Base-by-base conservation (phyloP, 2,113 vertebrate genomes). In the Oplegnathus fasciatus region DNA sequence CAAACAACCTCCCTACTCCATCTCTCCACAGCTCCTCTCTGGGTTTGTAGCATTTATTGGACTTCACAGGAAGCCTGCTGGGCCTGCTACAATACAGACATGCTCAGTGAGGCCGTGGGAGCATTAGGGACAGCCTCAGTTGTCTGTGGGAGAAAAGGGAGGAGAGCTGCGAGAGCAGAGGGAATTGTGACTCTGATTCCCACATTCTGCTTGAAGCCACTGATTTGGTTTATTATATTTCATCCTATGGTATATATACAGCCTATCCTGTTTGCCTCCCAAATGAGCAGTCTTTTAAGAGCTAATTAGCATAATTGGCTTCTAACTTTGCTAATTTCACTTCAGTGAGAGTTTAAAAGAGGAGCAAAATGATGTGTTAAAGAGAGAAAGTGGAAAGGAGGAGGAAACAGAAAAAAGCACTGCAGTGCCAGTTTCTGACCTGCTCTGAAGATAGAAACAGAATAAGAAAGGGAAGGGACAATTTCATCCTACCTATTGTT, bases 151-250 rank as follows among this genome's bases (percentile, higher is more conserved):
- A 74, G 78, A 82, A 52, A 10, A 55, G 26, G 58, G 70, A 80
- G 44, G 37, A 73, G 55, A 76, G 55, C 60, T 42, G 71, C n/a
- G 48, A 34, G 48, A 55, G 74, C n/a, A 37, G 54, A 54, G 79
- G 83, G 58, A 83, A 79, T 69, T 87, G 62, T 61, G 60, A 54
- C 67, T 80, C 5, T 24, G 54, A 82, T 90, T 89, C 87, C 81
- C 86, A 90, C 78, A 84, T 88, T 88, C 84, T 66, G 77, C 88
- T 86, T 73, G 48, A 85, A 91, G 86, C 86, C 55, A 84, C 84
- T 80, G 64, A 75, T 71, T 34, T 32, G 9, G 26, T 66, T 78
- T 71, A 58, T 64, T 34, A 50, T 86, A 44, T 75, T 55, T 68
- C 48, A 62, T 80, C 54, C 62, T 81, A 46, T 69, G 54, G 34